Base-by-base conservation (phyloP, 2,888 invertebrate species). In the Pseudolycoriella hygida region DNA sequence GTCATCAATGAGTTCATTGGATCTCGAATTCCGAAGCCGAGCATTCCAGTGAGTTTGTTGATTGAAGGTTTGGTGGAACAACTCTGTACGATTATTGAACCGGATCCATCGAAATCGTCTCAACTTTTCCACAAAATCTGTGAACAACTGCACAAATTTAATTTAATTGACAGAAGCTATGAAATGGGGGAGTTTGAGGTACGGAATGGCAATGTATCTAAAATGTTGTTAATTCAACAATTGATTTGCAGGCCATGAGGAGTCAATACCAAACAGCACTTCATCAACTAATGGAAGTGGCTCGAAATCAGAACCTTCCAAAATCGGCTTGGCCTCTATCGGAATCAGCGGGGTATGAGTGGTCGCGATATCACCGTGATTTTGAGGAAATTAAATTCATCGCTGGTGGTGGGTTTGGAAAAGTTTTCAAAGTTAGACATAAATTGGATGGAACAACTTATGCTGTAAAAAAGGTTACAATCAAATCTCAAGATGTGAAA, bases 381-480 rank as follows among this genome's bases (percentile, higher is more conserved):
- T 83, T 81, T 60, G 72, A 77, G 49, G 81, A 83, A 58, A 56
- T 79, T 1, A 72, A 67, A 50, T 80, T 72, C 51, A 78, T 49
- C n/a, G 32, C 44, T 31, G 47, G 50, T 17, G 83, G 83, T 11
- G 86, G 83, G 17, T 86, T 85, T 57, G 86, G 85, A 1, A 71
- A 72, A 51, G 85, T 85, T 2, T 85, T 71, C 57, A 77, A 76
- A 66, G 85, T 82, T 0, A 70, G 70, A 52, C 79, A 86, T 57
- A 74, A 80, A 55, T 60, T 86, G 4, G 87, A 87, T 57, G 78
- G 77, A 5, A 74, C 75, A 2, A 74, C 80, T 54, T 87, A 86
- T 66, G 87, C 87, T 1, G 72, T 87, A 1, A 87, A 86, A 60
- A 84, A 85, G 59, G 80, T 80, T 34, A 67, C 66, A 49, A 78